These are phyloP conservation scores for Poecilia latipinna DNA, from an alignment of 2,113 vertebrate genomes.

Conservation along the genomic window DNA sequence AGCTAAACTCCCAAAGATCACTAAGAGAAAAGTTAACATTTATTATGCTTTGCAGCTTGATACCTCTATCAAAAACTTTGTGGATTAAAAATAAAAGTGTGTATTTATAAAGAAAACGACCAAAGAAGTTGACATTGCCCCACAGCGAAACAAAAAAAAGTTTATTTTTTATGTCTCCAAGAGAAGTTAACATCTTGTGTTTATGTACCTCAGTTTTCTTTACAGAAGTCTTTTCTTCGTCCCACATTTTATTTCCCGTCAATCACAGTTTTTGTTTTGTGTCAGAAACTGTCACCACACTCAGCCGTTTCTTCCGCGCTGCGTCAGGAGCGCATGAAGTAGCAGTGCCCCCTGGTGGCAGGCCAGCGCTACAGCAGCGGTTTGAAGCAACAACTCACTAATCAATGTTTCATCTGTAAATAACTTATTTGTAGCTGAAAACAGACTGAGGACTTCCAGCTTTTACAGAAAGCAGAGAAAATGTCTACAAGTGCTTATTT, in stretches of 20 bases:
- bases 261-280: slow-evolving; percentile 40
- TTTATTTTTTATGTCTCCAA: not conserved
- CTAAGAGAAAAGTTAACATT: not conserved
- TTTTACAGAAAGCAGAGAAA: not conserved
- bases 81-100: not conserved
- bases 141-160: not conserved
- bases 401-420: not conserved
- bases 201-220: slow-evolving; percentile 22
- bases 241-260: slow-evolving; percentile 11
- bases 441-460: not conserved
- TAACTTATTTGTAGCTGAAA: not conserved
- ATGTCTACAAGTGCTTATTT: not conserved
- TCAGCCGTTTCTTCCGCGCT: not conserved
- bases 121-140: not conserved
- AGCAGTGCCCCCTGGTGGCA: slow-evolving; percentile 96
- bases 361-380: slow-evolving; percentile 5
- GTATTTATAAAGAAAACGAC: slow-evolving; percentile 1
- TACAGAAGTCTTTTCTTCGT: slow-evolving; percentile 16
- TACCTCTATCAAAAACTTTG: not conserved
- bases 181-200: not conserved
- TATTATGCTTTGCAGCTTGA: not conserved
- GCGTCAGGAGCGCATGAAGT: slow-evolving; percentile 82
- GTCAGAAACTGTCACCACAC: slow-evolving; percentile 35
- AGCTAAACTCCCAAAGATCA: not conserved
- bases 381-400: not conserved